Base-by-base conservation (phyloP, 2,797 vertebrate genomes). In the Xenentodon cancila region DNA sequence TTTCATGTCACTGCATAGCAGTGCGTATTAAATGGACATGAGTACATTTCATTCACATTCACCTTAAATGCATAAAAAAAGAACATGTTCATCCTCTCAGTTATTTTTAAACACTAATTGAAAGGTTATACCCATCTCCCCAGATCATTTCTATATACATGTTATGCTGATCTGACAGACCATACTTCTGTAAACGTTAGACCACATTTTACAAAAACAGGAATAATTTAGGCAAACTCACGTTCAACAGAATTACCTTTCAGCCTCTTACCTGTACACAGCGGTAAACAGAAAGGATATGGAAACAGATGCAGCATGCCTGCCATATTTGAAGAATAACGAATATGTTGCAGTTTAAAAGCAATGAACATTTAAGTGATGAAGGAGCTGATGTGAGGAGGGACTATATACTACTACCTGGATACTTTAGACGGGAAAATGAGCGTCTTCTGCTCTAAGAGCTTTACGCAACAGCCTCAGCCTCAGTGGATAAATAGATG, bases 261-360 rank as follows among this genome's bases (percentile, higher is more conserved):
- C 32, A 59, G 18, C 52, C 62, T 76, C 65, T 74, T 72, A 90
- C 88, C 79, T 56, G 79, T 59, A 17, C 19, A 53, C 57, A 50
- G 76, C 75, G 63, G 73, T 59, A 21, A 75, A 64, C 25, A 58
- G 43, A 53, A 43, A 32, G 21, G 56, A 77, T 64, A 79, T 68
- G 34, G 52, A 67, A 89, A 77, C 45, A 27, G 13, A 65, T 60
- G 74, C 89, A 90, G 75, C 90, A 91, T 91, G 62, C 80, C 79
- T 80, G 81, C 65, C 86, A 86, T 92, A 88, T 86, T 78, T 79
- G 54, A 75, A 59, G 34, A 37, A 12, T 37, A 9, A 37, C 34
- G 1, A 13, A 13, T 13, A 37, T 37, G 34, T 12, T 37, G 34
- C 52, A 74, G 79, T 77, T 74, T 84, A 32, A 9, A 80, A 87